These are phyloP conservation scores for Anagyrus pseudococci DNA, from an alignment of 2,888 invertebrate species.

Conservation along the genomic window DNA sequence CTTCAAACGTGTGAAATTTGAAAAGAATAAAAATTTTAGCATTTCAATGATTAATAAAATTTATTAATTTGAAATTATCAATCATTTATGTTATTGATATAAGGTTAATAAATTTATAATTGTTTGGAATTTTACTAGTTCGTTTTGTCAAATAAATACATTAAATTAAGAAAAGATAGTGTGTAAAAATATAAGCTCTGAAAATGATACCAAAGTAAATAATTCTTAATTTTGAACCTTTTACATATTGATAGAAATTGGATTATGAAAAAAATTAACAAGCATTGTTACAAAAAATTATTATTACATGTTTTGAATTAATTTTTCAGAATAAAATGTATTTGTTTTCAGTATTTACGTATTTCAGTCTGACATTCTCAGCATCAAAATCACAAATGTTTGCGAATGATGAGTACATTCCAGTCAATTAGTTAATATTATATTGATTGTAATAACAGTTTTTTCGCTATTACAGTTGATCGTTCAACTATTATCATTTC, in stretches of 20 bases:
- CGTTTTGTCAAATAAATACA: no score
- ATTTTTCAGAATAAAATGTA: conserved; percentile 28
- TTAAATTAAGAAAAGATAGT: no score
- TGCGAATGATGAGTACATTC: not conserved
- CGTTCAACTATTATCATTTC: conserved; percentile 51
- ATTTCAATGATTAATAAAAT: no score
- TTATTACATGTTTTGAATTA: conserved; percentile 26
- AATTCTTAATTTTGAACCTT: conserved; percentile 1
- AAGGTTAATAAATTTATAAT: no score
- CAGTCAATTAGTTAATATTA: conserved; percentile 41
- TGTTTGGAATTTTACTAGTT: no score
- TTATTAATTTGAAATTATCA: no score
- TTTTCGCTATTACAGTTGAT: conserved; percentile 52
- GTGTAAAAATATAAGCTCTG: no score
- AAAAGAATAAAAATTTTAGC: no score
- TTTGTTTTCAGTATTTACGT: conserved; percentile 21
- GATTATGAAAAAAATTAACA: conserved; percentile 22
- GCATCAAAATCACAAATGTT: conserved; percentile 48
- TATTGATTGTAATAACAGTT: conserved; percentile 51
- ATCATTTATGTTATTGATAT: no score
- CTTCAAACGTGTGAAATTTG: no score
- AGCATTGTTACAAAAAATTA: conserved; percentile 34
- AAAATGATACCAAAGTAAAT: conserved; percentile 29
- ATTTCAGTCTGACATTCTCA: conserved; percentile 25
- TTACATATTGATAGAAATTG: conserved; percentile 29